phyloP scores from a whole-genome alignment of 2,888 invertebrate genomes.

The Chirona hameri region DNA sequence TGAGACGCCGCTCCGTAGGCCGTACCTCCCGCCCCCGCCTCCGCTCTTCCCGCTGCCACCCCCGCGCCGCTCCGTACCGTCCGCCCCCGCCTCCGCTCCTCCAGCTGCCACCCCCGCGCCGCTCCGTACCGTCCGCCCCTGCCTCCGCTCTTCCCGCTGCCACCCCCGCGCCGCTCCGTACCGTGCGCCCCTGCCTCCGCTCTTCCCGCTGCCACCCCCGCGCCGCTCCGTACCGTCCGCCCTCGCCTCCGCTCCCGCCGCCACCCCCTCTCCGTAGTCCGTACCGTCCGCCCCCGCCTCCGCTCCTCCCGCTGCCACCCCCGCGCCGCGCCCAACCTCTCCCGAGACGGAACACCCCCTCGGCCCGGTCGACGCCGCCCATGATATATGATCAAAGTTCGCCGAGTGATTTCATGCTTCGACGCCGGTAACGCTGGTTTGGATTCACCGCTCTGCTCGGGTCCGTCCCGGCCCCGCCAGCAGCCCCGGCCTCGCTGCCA shows the following conservation, averaged over 20 bases:
- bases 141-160: no score
- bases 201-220: no score
- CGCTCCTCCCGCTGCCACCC: neutral
- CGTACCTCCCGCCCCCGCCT: neutral
- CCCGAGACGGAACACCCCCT: neutral
- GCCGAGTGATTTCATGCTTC: neutral
- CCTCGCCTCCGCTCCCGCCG: no score
- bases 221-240: no score
- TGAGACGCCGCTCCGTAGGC: neutral
- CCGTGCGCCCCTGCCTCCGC: no score
- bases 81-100: no score
- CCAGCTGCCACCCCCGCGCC: no score
- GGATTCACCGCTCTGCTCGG: no score
- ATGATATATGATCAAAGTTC: slow-evolving; percentile 1
- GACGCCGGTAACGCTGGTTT: neutral
- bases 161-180: no score
- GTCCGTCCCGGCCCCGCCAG: no score
- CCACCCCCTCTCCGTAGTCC: neutral
- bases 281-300: neutral
- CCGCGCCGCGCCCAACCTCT: neutral
- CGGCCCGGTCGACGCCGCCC: neutral
- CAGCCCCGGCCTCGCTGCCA: no score
- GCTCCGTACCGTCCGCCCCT: no score
- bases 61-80: neutral
- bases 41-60: neutral